These are phyloP conservation scores for Peucedramus taeniatus DNA, from an alignment of 2,113 vertebrate genomes.

Conservation along the genomic window DNA sequence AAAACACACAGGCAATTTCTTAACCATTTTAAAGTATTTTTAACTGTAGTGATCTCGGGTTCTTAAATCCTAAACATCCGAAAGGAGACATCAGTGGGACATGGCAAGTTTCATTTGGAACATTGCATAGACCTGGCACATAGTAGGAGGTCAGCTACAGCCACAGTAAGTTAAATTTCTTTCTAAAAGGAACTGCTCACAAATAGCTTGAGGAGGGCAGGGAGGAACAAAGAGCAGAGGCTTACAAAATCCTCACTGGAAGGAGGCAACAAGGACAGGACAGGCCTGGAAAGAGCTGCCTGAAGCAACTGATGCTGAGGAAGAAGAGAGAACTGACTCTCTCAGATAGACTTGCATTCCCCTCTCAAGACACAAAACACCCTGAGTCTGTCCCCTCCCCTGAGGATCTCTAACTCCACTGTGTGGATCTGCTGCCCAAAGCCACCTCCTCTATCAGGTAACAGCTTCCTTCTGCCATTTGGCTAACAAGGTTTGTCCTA, in stretches of 20 bases:
- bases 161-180: neutral
- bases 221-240: neutral
- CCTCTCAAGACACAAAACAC: neutral
- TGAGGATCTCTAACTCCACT: fast-evolving
- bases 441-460: fast-evolving
- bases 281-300: neutral
- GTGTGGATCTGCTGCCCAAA: neutral
- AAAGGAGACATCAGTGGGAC: neutral
- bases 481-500: neutral
- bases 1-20: neutral
- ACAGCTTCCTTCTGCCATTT: neutral
- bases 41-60: neutral
- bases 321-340: neutral
- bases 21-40: neutral
- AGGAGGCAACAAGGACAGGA: neutral
- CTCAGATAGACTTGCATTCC: neutral
- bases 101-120: neutral
- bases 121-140: fast-evolving
- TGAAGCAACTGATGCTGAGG: neutral
- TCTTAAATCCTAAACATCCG: neutral
- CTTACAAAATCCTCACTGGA: neutral
- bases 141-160: neutral
- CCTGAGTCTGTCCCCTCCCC: neutral
- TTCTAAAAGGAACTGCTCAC: neutral
- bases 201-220: neutral